Conservation (phyloP, 2,797 vertebrate genomes). For the Coluber constrictor region DNA sequence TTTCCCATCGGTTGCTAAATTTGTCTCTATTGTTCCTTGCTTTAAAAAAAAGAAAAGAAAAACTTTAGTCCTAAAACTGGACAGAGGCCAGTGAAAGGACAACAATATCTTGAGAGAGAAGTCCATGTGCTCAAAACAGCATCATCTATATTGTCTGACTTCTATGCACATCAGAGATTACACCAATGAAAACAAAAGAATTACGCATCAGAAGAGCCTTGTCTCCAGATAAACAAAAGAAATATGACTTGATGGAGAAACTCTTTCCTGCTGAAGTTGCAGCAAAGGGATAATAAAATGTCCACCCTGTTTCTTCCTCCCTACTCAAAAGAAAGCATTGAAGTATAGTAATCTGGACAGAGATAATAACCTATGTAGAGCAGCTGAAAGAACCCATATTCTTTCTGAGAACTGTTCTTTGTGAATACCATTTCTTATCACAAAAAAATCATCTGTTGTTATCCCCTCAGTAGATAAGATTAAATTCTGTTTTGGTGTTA, state of each 20-base stretch:
- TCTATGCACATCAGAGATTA: slow-evolving; percentile 74
- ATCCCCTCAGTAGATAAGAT: not conserved
- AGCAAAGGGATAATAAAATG: slow-evolving; percentile 54
- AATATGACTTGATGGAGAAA: slow-evolving; percentile 68
- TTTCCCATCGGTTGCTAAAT: slow-evolving; percentile 82
- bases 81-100: slow-evolving; percentile 75
- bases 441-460: not conserved
- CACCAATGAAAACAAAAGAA: slow-evolving; percentile 73
- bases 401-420: slow-evolving; percentile 36
- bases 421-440: not conserved
- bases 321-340: slow-evolving; percentile 29
- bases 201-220: slow-evolving; percentile 65
- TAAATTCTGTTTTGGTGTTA: not conserved
- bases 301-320: slow-evolving; percentile 44
- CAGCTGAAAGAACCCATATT: slow-evolving; percentile 27
- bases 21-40: slow-evolving; percentile 77
- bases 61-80: slow-evolving; percentile 72
- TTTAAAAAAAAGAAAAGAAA: slow-evolving; percentile 39
- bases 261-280: slow-evolving; percentile 63
- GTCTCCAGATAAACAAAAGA: slow-evolving; percentile 71
- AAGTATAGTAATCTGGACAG: slow-evolving; percentile 32
- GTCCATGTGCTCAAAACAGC: slow-evolving; percentile 71
- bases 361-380: not conserved
- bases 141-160: slow-evolving; percentile 75
- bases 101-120: slow-evolving; percentile 83